A percentile compares a stretch with the other conserved stretches of the same genome.
These are phyloP conservation scores for Elachura formosa DNA, from an alignment of 2,113 vertebrate genomes.

Conservation along the genomic window DNA sequence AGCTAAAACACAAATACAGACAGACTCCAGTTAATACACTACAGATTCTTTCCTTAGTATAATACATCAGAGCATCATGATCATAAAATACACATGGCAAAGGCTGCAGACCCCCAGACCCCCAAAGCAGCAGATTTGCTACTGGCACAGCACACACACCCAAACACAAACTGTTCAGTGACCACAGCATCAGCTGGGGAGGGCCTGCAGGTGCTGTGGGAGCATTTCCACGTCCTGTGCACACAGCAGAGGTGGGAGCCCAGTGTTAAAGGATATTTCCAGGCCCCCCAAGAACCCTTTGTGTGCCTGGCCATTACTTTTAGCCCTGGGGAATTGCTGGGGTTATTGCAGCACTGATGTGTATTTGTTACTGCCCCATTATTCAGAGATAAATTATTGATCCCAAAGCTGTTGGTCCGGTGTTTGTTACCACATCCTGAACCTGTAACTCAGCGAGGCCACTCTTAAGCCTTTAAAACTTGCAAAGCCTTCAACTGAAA, in stretches of 20 bases:
- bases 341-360: background rate
- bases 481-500: background rate
- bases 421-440: background rate
- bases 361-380: background rate
- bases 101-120: background rate
- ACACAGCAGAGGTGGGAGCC: background rate
- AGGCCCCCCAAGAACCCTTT: background rate
- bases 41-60: background rate
- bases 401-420: background rate
- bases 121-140: background rate
- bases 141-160: background rate
- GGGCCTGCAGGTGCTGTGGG: background rate
- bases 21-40: background rate
- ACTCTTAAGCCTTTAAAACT: background rate
- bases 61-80: background rate
- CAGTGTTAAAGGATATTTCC: fast-evolving
- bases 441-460: background rate
- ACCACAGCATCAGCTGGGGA: background rate
- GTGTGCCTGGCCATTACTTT: background rate
- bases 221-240: background rate
- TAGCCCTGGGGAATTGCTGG: background rate
- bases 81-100: background rate
- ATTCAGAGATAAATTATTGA: constrained; percentile 15
- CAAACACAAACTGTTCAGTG: background rate
- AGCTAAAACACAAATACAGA: constrained; percentile 71